Conservation (phyloP, 2,888 invertebrate genomes). For the Micoletzkya japonica region DNA sequence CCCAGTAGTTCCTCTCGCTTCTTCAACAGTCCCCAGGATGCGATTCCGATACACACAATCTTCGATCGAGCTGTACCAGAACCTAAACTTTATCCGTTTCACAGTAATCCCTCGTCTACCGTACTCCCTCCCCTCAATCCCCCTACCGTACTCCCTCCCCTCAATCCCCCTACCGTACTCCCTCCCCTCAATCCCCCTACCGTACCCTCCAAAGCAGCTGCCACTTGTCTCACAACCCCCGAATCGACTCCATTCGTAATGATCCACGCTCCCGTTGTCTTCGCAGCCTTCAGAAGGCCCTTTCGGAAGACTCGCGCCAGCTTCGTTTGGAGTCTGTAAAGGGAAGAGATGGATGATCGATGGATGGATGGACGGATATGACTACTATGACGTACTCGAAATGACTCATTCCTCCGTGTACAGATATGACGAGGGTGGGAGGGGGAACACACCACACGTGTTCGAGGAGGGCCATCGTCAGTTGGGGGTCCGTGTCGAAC, state of each 20-base stretch:
- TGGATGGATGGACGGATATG: slow-evolving; percentile 70
- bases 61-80: slow-evolving; percentile 52
- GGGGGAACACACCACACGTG: slow-evolving; percentile 92
- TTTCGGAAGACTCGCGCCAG: slow-evolving; percentile 90
- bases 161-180: neutral
- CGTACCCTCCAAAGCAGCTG: slow-evolving; percentile 59
- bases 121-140: neutral
- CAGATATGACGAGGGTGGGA: slow-evolving; percentile 93
- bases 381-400: slow-evolving; percentile 74
- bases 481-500: slow-evolving; percentile 86
- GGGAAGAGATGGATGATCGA: neutral
- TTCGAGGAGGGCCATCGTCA: slow-evolving; percentile 73
- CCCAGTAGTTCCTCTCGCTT: slow-evolving; percentile 56
- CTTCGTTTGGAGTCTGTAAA: slow-evolving; percentile 75
- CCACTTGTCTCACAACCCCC: slow-evolving; percentile 91
- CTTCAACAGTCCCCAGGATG: slow-evolving; percentile 92
- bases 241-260: slow-evolving; percentile 74
- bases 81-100: slow-evolving; percentile 24
- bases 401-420: slow-evolving; percentile 96
- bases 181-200: neutral
- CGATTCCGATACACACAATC: slow-evolving; percentile 92
- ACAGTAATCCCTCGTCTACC: neutral
- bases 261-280: slow-evolving; percentile 98
- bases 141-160: neutral
- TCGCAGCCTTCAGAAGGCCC: slow-evolving; percentile 86